These are phyloP conservation scores for Melanaphis sacchari DNA, from an alignment of 1,140 invertebrate genomes.

Conservation along the genomic window DNA sequence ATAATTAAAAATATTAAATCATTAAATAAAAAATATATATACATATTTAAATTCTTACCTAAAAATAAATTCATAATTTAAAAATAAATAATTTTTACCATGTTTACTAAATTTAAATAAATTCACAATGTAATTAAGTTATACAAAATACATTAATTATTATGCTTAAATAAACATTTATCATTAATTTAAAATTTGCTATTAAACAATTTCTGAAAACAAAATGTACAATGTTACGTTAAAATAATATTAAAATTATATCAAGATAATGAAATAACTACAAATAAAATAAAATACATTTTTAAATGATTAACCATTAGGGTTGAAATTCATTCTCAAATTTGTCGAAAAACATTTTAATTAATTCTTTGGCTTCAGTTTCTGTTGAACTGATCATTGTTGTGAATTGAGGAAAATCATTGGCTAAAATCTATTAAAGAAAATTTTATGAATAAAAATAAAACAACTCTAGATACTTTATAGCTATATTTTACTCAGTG, in stretches of 20 bases:
- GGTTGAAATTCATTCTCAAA: conserved; percentile 40
- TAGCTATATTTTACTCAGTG: background rate
- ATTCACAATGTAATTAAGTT: background rate
- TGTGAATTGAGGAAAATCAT: conserved; percentile 49
- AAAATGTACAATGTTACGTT: background rate
- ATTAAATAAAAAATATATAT: too few species aligned
- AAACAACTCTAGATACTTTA: background rate
- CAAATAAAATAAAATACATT: background rate
- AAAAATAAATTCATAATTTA: too few species aligned
- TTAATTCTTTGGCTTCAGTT: conserved; percentile 14
- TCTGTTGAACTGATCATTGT: conserved; percentile 32
- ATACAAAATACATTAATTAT: background rate
- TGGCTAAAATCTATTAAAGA: conserved; percentile 36
- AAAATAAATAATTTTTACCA: too few species aligned
- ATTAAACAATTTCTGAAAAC: background rate
- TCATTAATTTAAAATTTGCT: background rate
- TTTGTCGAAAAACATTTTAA: conserved; percentile 11
- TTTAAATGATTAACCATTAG: background rate
- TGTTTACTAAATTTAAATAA: background rate
- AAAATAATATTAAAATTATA: background rate
- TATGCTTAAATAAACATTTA: background rate
- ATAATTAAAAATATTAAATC: too few species aligned
- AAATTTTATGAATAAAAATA: background rate
- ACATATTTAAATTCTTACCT: too few species aligned
- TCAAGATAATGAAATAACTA: background rate